These are phyloP conservation scores for Paratrypauchen microcephalus DNA, from an alignment of 2,797 vertebrate genomes.

Conservation along the genomic window DNA sequence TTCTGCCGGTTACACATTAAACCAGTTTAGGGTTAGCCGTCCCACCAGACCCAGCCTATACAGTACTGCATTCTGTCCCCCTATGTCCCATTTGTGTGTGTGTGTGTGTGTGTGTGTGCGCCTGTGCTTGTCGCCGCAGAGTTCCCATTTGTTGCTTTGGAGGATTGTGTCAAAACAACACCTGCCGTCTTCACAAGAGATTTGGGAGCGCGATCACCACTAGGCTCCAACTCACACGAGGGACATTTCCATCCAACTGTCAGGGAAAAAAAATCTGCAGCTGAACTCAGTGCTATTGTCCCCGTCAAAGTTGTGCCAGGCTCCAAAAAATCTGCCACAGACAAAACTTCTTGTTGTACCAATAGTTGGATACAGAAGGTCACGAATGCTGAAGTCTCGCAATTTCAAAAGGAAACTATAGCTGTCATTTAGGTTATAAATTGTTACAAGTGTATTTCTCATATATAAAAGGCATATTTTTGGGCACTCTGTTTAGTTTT, in stretches of 20 bases:
- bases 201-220: constrained; percentile 20
- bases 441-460: no score
- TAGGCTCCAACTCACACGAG: constrained; percentile 4
- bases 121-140: background rate
- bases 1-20: background rate
- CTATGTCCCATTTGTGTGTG: background rate
- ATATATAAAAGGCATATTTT: no score
- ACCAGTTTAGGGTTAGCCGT: background rate
- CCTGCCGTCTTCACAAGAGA: constrained; percentile 42
- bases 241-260: constrained; percentile 12
- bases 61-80: background rate
- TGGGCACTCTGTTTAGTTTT: no score
- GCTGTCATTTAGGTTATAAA: no score
- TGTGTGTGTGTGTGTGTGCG: background rate
- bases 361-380: background rate
- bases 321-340: background rate
- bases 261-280: constrained; percentile 1
- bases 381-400: no score
- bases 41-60: background rate
- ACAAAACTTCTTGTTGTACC: background rate
- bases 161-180: constrained; percentile 46
- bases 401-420: no score
- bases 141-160: constrained; percentile 31
- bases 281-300: background rate
- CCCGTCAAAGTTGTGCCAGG: constrained; percentile 1